Evolutionary conservation across 2,888 invertebrate species (phyloP), one percentile per base, ranked within the genome.

Genomic region (Eueremaeus valkanovi): DNA sequence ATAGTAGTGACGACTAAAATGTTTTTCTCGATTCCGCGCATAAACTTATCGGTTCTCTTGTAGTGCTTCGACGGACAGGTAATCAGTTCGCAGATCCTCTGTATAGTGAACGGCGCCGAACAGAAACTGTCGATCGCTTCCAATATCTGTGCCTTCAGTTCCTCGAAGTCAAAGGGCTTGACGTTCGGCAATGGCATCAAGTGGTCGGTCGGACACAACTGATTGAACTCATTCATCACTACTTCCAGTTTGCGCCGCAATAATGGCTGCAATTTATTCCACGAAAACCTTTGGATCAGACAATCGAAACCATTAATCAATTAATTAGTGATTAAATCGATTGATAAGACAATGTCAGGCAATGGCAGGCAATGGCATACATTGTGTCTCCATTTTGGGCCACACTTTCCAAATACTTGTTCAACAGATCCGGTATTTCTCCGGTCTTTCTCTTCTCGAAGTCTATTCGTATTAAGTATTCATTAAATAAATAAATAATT

Each of bases 361-460:
- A 73, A 66, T n/a, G 29, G 11, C 16, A 58, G 58, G 16, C 33
- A 5, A 16, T 63, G 24, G 40, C 73, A 55, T 72, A 80, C 73
- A 95, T 89, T 49, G 93, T 93, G 85, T 95, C 93, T 79, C 96
- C 95, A 81, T 94, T 95, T 84, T 92, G 92, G 6, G 95, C 95
- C 80, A 96, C 93, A 86, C 91, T 91, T 80, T 88, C 88, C 79
- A 96, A 86, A 83, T 94, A 95, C 77, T 93, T 93, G 81, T 95
- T 94, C 77, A 96, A 86, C 82, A 93, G 90, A 78, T 90, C 88
- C 27, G 95, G 93, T 81, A 95, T 93, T 81, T 91, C 91, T 83
- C 90, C 90, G 18, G 89, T 89, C 80, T 87, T 87, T 83, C 88
- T 83, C 81, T 88, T 87, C 84, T 93, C 83, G 76, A 83, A 84